These are phyloP conservation scores for Falcaria lacertinaria DNA, from an alignment of 2,888 invertebrate species.

Conservation along the genomic window DNA sequence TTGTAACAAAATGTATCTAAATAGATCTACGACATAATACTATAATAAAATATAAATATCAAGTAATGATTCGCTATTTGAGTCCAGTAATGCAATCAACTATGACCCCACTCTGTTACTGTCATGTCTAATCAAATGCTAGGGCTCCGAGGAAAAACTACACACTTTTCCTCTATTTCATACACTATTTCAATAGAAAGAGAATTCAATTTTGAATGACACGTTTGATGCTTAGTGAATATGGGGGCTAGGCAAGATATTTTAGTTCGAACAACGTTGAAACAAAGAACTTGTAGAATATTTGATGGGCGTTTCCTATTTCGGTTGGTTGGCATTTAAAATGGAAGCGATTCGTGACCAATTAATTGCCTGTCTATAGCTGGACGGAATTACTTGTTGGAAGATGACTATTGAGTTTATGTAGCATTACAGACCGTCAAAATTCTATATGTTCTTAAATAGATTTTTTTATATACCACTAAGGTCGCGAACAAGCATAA, in stretches of 20 bases:
- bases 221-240: constrained; percentile 9
- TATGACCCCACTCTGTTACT: constrained; percentile 48
- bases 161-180: constrained; percentile 12
- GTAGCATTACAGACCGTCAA: too few species aligned
- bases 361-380: too few species aligned
- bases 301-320: constrained; percentile 33
- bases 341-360: too few species aligned
- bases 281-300: constrained; percentile 30
- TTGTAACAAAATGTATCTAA: too few species aligned
- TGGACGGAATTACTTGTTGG: too few species aligned
- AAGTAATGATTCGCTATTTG: constrained; percentile 35
- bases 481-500: too few species aligned
- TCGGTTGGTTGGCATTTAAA: constrained; percentile 16
- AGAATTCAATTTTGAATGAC: constrained; percentile 19
- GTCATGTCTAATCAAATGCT: constrained; percentile 54
- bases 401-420: too few species aligned
- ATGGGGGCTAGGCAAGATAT: constrained; percentile 14
- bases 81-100: constrained; percentile 45
- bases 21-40: constrained; percentile 8
- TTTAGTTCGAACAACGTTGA: constrained; percentile 21
- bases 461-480: too few species aligned
- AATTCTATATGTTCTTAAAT: too few species aligned
- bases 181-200: constrained; percentile 16
- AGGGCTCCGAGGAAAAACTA: constrained; percentile 17
- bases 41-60: constrained; percentile 32